Percentiles rank a stretch among this genome's conserved stretches.
These are phyloP conservation scores for Hirtodrosophila alboralis DNA, from an alignment of 2,888 invertebrate genomes.

Conservation along the genomic window DNA sequence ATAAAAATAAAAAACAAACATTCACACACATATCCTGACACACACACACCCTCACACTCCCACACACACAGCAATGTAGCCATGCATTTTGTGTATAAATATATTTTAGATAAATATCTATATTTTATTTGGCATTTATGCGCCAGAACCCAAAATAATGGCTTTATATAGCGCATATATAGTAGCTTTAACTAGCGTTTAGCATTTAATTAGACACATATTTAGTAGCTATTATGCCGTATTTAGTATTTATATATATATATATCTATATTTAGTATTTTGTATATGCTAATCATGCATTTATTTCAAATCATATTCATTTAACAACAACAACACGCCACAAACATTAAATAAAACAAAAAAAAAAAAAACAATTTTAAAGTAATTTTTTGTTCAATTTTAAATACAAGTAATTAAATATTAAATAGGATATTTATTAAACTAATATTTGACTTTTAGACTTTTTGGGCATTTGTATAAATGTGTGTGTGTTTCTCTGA, in stretches of 20 bases:
- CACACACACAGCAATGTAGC: conserved; percentile 26
- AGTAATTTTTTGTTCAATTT: conserved; percentile 11
- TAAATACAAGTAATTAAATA: conserved; percentile 24
- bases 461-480: conserved; percentile 22
- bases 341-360: neutral
- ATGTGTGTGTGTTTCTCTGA: conserved; percentile 7
- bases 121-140: conserved; percentile 13
- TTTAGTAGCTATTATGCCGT: conserved; percentile 20
- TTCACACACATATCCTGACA: conserved; percentile 12
- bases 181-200: conserved; percentile 39
- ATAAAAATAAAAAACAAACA: conserved; percentile 1
- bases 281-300: conserved; percentile 49
- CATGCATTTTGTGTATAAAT: conserved; percentile 46
- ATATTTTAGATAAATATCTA: conserved; percentile 9
- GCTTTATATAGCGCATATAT: conserved; percentile 26
- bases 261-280: conserved; percentile 35
- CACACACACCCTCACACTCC: conserved; percentile 10
- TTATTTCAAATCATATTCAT: conserved; percentile 31
- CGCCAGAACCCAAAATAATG: conserved; percentile 10
- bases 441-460: conserved; percentile 34
- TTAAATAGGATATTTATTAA: conserved; percentile 47
- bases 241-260: conserved; percentile 33
- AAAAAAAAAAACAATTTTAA: conserved; percentile 21
- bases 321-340: conserved; percentile 20
- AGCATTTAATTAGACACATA: conserved; percentile 41